phyloP scores from a whole-genome alignment of 2,888 invertebrate species.

The Physocephala rufipes region DNA sequence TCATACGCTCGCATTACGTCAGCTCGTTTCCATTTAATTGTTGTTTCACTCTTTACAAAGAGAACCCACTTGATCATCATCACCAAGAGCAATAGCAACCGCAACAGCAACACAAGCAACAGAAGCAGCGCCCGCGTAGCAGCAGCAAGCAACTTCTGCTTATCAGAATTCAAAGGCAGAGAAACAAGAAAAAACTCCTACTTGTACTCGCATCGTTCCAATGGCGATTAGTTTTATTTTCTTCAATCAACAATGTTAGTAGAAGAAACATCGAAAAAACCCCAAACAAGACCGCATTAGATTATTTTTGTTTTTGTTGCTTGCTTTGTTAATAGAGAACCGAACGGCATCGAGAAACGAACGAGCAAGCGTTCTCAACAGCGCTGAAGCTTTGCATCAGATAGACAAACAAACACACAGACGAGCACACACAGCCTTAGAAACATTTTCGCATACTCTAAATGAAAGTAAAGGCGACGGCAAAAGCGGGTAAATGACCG shows the following conservation, averaged over 20 bases:
- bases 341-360: background rate
- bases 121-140: too few species aligned
- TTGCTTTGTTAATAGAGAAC: slow-evolving; percentile 1
- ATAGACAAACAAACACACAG: background rate
- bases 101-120: too few species aligned
- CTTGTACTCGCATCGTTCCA: background rate
- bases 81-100: too few species aligned
- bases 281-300: slow-evolving; percentile 6
- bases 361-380: background rate
- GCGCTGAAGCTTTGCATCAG: too few species aligned
- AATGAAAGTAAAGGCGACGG: too few species aligned
- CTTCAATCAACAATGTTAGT: background rate
- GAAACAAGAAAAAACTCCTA: too few species aligned
- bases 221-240: background rate
- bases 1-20: too few species aligned
- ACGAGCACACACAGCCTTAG: slow-evolving; percentile 16
- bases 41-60: background rate
- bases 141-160: background rate
- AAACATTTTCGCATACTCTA: slow-evolving; percentile 11
- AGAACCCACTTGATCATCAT: background rate
- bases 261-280: background rate
- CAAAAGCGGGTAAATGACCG: slow-evolving; percentile 63
- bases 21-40: too few species aligned
- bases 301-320: background rate
- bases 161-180: background rate